Percentiles rank a stretch among this genome's conserved stretches.
Conservation (phyloP, 2,797 vertebrate genomes). For the Chromis chromis region DNA sequence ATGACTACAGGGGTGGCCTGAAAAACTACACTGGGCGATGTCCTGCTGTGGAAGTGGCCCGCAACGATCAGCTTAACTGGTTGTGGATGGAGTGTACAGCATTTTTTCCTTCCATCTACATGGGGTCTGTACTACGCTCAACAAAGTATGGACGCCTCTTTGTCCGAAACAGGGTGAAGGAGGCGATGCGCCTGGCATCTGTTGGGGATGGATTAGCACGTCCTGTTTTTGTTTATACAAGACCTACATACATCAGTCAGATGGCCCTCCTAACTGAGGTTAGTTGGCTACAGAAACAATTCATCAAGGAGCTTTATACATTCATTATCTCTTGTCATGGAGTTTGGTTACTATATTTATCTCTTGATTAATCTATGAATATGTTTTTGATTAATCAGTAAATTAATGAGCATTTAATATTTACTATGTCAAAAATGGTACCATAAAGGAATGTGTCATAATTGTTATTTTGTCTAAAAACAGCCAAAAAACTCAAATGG, state of each 20-base stretch:
- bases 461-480: background rate
- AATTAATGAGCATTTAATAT: background rate
- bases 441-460: background rate
- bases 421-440: background rate
- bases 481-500: background rate
- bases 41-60: slow-evolving; percentile 87
- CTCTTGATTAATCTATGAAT: background rate
- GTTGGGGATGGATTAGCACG: slow-evolving; percentile 87
- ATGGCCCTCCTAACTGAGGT: slow-evolving; percentile 90
- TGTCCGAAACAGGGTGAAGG: slow-evolving; percentile 92
- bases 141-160: slow-evolving; percentile 89
- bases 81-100: slow-evolving; percentile 95
- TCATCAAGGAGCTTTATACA: background rate
- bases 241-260: slow-evolving; percentile 89
- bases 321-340: background rate
- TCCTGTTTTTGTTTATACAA: slow-evolving; percentile 94
- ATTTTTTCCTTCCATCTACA: slow-evolving; percentile 95
- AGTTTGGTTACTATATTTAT: background rate
- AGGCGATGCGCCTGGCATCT: slow-evolving; percentile 92
- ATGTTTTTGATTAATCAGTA: background rate
- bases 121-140: slow-evolving; percentile 84
- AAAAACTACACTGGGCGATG: slow-evolving; percentile 93
- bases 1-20: slow-evolving; percentile 90
- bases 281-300: slow-evolving; percentile 56
- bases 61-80: slow-evolving; percentile 94